A percentile compares a stretch with the other conserved stretches of the same genome.
phyloP scores from a whole-genome alignment of 1,140 invertebrate species.

The Drosophila ambigua region DNA sequence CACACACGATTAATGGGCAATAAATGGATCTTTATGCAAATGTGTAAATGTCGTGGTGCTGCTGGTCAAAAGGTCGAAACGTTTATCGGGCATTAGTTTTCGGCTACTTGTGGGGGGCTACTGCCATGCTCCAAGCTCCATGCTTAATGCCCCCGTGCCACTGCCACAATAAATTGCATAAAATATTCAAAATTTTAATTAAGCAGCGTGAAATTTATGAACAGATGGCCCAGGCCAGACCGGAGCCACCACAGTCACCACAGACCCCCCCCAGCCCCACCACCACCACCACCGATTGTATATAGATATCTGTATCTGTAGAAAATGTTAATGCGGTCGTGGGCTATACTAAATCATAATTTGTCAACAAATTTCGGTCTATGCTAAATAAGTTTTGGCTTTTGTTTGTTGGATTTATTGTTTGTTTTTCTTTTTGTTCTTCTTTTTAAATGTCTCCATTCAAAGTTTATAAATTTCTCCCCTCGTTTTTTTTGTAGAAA shows the following conservation, averaged over 20 bases:
- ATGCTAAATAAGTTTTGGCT: constrained; percentile 61
- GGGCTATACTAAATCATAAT: constrained; percentile 70
- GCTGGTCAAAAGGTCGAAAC: constrained; percentile 50
- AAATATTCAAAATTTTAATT: constrained; percentile 55
- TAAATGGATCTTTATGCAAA: constrained; percentile 30
- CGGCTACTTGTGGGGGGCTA: constrained; percentile 39
- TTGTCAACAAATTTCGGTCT: constrained; percentile 72
- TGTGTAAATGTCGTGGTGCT: constrained; percentile 16
- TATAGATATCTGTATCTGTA: constrained; percentile 21
- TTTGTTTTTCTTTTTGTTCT: constrained; percentile 35
- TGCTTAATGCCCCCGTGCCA: not conserved
- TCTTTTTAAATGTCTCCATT: constrained; percentile 23
- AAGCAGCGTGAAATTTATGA: constrained; percentile 52
- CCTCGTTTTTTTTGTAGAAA: constrained; percentile 6
- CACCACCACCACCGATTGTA: not conserved
- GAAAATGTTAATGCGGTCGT: constrained; percentile 67
- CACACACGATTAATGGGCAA: not conserved
- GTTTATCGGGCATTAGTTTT: constrained; percentile 53
- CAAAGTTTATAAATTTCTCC: constrained; percentile 27
- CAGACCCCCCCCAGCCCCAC: no score
- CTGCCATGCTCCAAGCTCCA: constrained; percentile 34
- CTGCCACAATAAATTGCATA: constrained; percentile 28
- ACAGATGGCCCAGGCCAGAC: constrained; percentile 25
- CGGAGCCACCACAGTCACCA: no score
- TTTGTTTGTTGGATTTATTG: constrained; percentile 56